Evolutionary conservation across 2,113 vertebrate genomes (phyloP).

Genomic region (Mungos mungo): DNA sequence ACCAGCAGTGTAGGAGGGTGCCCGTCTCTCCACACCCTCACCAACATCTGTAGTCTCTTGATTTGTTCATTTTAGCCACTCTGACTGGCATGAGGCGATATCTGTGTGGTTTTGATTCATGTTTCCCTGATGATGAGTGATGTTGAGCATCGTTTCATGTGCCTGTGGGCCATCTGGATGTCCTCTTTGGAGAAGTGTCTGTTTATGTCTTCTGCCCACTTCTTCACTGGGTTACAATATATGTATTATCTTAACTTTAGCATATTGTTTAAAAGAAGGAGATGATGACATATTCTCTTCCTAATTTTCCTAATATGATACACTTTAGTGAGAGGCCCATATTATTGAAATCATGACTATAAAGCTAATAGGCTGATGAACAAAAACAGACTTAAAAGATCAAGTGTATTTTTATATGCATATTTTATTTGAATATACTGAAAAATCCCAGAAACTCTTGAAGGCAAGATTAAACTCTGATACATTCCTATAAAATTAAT

Average conservation of each 20-base stretch:
- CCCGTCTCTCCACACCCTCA: too few species aligned
- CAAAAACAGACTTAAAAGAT: neutral
- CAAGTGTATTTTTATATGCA: neutral
- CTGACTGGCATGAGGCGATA: too few species aligned
- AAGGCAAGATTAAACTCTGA: neutral
- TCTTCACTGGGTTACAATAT: neutral
- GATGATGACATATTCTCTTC: neutral
- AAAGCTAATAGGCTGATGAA: neutral
- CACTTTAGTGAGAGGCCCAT: neutral
- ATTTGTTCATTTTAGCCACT: too few species aligned
- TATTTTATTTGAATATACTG: neutral
- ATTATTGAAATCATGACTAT: neutral
- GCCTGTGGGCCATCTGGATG: too few species aligned
- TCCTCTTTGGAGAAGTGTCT: too few species aligned
- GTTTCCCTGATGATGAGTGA: too few species aligned
- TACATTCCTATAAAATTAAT: neutral
- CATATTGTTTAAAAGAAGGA: neutral
- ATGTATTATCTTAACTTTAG: neutral
- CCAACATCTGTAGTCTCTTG: too few species aligned
- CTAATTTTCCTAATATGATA: neutral
- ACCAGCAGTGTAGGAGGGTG: too few species aligned
- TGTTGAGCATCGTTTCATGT: too few species aligned
- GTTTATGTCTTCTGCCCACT: too few species aligned
- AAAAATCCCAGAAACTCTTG: slow-evolving; percentile 3
- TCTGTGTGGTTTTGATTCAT: too few species aligned